Conservation (phyloP, 2,888 invertebrate species). For the Orthosia gothica region DNA sequence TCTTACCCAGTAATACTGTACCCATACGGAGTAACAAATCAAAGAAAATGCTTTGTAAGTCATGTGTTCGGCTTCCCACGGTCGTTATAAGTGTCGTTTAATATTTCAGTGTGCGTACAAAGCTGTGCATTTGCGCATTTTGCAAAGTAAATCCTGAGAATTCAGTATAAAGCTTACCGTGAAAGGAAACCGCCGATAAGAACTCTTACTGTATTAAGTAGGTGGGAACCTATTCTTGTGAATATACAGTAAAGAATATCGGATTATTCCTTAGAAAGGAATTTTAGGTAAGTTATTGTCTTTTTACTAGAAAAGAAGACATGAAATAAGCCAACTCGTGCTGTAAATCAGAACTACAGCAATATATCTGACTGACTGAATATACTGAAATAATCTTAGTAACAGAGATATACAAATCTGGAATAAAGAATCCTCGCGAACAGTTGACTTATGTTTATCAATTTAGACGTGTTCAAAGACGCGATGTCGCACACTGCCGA, state of each 20-base stretch:
- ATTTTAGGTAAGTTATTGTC: constrained; percentile 5
- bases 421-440: constrained; percentile 43
- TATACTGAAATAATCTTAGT: constrained; percentile 33
- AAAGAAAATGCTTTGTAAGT: constrained; percentile 61
- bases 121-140: constrained; percentile 68
- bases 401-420: constrained; percentile 23
- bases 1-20: constrained; percentile 18
- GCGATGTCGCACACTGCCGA: constrained; percentile 68
- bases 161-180: constrained; percentile 57
- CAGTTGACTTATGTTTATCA: constrained; percentile 77
- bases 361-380: constrained; percentile 22
- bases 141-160: constrained; percentile 55
- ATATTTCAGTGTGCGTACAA: constrained; percentile 66
- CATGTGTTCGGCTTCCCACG: constrained; percentile 63
- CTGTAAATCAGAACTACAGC: constrained; percentile 32
- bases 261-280: constrained; percentile 22
- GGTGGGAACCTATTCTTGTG: neutral
- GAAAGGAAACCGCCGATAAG: constrained; percentile 33
- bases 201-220: constrained; percentile 30
- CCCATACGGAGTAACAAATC: constrained; percentile 57
- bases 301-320: constrained; percentile 4
- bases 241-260: constrained; percentile 11
- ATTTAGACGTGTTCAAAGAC: constrained; percentile 74
- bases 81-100: constrained; percentile 63
- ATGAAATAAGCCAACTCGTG: constrained; percentile 2